Evolutionary conservation across 1,140 invertebrate genomes (phyloP).

Genomic region (Bombus consobrinus): DNA sequence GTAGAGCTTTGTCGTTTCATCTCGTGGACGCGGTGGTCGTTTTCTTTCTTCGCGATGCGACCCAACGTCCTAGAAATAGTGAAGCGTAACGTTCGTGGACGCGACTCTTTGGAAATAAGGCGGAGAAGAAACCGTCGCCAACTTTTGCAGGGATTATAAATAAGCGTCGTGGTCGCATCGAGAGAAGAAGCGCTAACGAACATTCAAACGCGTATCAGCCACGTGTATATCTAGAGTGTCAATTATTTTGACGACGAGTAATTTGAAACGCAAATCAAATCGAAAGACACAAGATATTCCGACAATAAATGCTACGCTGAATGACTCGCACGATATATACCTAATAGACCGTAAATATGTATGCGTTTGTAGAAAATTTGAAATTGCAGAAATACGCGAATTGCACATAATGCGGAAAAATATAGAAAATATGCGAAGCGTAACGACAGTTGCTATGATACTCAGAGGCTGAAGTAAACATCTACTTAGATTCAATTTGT

Average conservation of each 20-base stretch:
- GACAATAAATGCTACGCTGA: not conserved
- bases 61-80: constrained; percentile 20
- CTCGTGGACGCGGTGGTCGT: no score
- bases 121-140: constrained; percentile 24
- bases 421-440: no score
- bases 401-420: no score
- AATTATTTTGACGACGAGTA: not conserved
- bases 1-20: not conserved
- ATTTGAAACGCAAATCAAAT: not conserved
- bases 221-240: not conserved
- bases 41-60: not conserved
- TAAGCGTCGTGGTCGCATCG: not conserved
- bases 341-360: no score
- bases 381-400: no score
- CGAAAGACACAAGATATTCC: not conserved
- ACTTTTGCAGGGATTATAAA: constrained; percentile 47
- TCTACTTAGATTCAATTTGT: no score
- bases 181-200: not conserved
- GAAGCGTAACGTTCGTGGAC: constrained; percentile 8
- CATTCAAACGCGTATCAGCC: not conserved
- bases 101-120: constrained; percentile 16
- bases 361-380: no score
- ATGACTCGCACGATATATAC: no score
- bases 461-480: no score
- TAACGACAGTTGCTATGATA: no score